A percentile compares a stretch with the other conserved stretches of the same genome.
Evolutionary conservation across 2,888 invertebrate species (phyloP).

Genomic region (Caenorhabditis auriculariae): DNA sequence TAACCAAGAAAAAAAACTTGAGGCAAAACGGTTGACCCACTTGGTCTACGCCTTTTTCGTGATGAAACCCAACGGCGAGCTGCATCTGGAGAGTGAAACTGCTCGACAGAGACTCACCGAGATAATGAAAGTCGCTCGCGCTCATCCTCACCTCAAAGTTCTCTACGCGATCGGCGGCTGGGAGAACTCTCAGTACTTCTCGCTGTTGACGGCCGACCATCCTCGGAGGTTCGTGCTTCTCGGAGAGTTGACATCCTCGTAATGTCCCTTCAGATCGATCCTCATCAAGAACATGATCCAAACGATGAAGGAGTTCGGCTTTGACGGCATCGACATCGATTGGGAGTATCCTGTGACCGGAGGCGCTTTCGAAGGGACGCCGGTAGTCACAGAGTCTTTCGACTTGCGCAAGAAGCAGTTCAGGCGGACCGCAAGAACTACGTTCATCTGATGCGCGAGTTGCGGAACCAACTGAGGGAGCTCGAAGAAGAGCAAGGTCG

Average conservation of each 20-base stretch:
- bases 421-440: constrained; percentile 55
- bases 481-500: constrained; percentile 26
- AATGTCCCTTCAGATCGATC: constrained; percentile 14
- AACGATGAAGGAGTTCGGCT: constrained; percentile 45
- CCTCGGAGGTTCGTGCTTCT: constrained; percentile 23
- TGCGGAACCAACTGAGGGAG: constrained; percentile 45
- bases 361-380: constrained; percentile 51
- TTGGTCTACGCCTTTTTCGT: constrained; percentile 60
- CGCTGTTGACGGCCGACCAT: constrained; percentile 44
- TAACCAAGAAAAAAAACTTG: no score
- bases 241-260: not conserved
- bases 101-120: constrained; percentile 19
- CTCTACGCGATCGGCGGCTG: constrained; percentile 62
- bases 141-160: constrained; percentile 49
- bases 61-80: constrained; percentile 49
- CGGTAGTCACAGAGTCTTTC: constrained; percentile 11
- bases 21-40: constrained; percentile 56
- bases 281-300: constrained; percentile 46
- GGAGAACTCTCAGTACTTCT: constrained; percentile 60
- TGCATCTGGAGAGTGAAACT: constrained; percentile 43
- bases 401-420: not conserved
- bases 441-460: constrained; percentile 56
- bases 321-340: constrained; percentile 62
- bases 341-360: constrained; percentile 63
- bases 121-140: constrained; percentile 26